Percentiles rank a stretch among this genome's conserved stretches.
phyloP scores from a whole-genome alignment of 2,888 invertebrate species.

The Drosophila yooni region DNA sequence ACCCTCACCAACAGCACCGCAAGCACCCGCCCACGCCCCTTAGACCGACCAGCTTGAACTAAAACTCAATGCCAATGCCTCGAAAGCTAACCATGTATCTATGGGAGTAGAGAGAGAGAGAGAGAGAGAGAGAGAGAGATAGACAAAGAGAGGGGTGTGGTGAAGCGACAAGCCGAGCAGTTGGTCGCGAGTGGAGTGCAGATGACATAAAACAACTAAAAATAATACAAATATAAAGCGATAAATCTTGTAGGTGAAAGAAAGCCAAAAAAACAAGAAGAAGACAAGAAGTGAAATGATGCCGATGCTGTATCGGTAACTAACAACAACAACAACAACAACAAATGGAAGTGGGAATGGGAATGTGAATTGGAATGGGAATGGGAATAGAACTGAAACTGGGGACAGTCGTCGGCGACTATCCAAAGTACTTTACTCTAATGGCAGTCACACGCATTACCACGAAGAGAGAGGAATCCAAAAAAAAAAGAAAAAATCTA shows the following conservation, averaged over 20 bases:
- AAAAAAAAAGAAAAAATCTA: slow-evolving; percentile 32
- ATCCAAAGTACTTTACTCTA: slow-evolving; percentile 72
- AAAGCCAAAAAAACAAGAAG: slow-evolving; percentile 52
- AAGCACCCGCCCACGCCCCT: not conserved
- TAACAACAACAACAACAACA: slow-evolving; percentile 11
- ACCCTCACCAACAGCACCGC: not conserved
- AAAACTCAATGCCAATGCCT: slow-evolving; percentile 16
- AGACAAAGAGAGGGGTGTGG: not conserved
- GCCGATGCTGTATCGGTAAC: slow-evolving; percentile 49
- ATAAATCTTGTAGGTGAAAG: slow-evolving; percentile 83
- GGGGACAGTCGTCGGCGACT: slow-evolving; percentile 32
- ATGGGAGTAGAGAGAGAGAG: not conserved
- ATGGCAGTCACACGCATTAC: slow-evolving; percentile 77
- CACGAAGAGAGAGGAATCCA: slow-evolving; percentile 50
- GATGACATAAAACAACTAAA: slow-evolving; percentile 79
- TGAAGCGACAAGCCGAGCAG: slow-evolving; percentile 13
- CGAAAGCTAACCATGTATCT: slow-evolving; percentile 41
- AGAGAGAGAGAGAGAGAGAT: not conserved
- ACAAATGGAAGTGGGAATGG: slow-evolving; percentile 1
- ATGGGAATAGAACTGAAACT: slow-evolving; percentile 7
- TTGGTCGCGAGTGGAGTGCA: slow-evolving; percentile 42
- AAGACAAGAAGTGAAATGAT: slow-evolving; percentile 50
- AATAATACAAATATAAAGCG: slow-evolving; percentile 81
- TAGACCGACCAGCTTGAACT: not conserved
- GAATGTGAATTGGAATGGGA: slow-evolving; percentile 17